Evolutionary conservation across 2,113 vertebrate species (phyloP).

Genomic region (Tiliqua scincoides): DNA sequence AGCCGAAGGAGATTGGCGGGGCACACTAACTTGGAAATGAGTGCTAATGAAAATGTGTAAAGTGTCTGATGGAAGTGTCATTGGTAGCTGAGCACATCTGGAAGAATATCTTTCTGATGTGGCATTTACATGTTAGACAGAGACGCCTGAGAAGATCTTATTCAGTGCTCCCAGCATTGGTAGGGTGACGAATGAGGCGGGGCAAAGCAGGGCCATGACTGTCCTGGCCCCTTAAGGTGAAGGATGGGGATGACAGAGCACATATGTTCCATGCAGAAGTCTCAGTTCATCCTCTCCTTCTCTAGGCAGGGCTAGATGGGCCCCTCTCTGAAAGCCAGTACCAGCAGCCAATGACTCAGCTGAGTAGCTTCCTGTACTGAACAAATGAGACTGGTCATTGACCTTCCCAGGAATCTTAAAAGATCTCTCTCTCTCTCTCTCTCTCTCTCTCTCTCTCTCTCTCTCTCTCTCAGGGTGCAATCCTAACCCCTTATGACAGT

Average conservation of each 20-base stretch:
- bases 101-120: neutral
- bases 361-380: too few relatives aligned
- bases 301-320: too few relatives aligned
- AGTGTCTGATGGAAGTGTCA: neutral
- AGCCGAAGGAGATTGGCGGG: neutral
- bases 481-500: too few relatives aligned
- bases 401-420: neutral
- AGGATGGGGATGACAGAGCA: too few relatives aligned
- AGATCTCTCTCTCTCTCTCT: too few relatives aligned
- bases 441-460: too few relatives aligned
- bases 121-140: neutral
- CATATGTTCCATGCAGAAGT: neutral
- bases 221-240: neutral
- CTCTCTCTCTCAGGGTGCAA: too few relatives aligned
- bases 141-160: neutral
- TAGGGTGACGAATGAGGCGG: neutral
- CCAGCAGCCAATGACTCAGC: too few relatives aligned
- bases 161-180: neutral
- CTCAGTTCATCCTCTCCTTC: neutral
- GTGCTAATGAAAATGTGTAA: neutral
- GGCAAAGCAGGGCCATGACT: neutral
- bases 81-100: neutral
- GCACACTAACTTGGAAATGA: neutral
- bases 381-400: neutral
- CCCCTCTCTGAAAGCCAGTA: too few relatives aligned